Percentiles rank a stretch among this genome's conserved stretches.
phyloP scores from a whole-genome alignment of 2,113 vertebrate genomes.

The Bambusicola thoracicus region DNA sequence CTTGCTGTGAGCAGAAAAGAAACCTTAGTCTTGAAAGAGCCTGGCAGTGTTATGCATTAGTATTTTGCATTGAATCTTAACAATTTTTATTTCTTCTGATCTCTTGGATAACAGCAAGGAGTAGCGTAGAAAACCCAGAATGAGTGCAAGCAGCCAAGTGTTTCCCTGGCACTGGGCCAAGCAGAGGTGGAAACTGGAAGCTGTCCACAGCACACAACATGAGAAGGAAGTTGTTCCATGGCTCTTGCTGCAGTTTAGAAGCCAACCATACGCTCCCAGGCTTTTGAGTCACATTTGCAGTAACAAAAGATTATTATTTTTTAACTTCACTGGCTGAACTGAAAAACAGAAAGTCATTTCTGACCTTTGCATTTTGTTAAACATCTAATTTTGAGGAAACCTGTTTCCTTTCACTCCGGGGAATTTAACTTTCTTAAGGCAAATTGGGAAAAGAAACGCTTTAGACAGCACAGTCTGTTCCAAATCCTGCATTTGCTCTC shows the following conservation, averaged over 20 bases:
- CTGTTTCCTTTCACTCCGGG: not conserved
- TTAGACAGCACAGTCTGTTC: constrained; percentile 22
- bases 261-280: not conserved
- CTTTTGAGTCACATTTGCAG: not conserved
- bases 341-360: not conserved
- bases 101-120: not conserved
- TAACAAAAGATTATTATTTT: not conserved
- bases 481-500: constrained; percentile 28
- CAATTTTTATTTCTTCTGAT: not conserved
- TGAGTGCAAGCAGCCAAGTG: constrained; percentile 2
- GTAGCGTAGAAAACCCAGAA: not conserved
- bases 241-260: not conserved
- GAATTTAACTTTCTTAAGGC: constrained; percentile 1
- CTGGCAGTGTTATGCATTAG: not conserved
- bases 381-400: constrained; percentile 8
- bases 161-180: not conserved
- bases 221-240: not conserved
- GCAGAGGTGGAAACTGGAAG: constrained; percentile 6
- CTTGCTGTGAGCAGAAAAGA: not conserved
- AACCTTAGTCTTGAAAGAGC: not conserved
- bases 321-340: not conserved
- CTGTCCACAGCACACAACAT: not conserved
- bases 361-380: constrained; percentile 2
- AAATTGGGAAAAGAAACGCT: not conserved
- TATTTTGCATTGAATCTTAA: not conserved